phyloP scores from a whole-genome alignment of 2,888 invertebrate species.

The Gymnocheta viridis region DNA sequence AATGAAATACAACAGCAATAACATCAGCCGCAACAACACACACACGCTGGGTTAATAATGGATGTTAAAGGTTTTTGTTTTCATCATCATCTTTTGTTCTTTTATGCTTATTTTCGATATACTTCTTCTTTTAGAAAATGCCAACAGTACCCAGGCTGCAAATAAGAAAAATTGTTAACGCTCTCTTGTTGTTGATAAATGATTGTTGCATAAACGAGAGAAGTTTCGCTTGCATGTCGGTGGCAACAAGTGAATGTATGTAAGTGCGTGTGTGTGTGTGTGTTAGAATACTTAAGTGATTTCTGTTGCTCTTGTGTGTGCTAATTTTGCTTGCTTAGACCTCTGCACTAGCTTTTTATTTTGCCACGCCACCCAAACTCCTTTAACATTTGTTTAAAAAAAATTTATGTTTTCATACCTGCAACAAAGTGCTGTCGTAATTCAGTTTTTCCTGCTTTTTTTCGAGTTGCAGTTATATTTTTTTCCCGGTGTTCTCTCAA shows the following conservation, averaged over 20 bases:
- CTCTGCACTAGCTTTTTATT: neutral
- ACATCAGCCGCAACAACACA: neutral
- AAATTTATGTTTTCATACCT: slow-evolving; percentile 39
- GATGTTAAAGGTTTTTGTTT: slow-evolving; percentile 13
- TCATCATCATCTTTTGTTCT: neutral
- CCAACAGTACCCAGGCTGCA: neutral
- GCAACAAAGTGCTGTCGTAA: slow-evolving; percentile 42
- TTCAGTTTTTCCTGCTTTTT: slow-evolving; percentile 14
- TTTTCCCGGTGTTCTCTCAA: neutral
- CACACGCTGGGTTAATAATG: slow-evolving; percentile 17
- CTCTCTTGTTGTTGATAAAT: slow-evolving; percentile 31
- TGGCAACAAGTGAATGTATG: neutral
- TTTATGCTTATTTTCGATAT: neutral
- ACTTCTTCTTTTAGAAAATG: neutral
- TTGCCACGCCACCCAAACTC: neutral
- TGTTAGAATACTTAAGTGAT: neutral
- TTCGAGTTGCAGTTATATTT: neutral
- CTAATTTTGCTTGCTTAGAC: neutral
- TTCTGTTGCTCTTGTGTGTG: neutral
- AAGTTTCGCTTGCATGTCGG: neutral
- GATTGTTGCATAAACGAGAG: neutral
- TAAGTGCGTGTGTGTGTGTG: neutral
- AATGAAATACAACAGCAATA: neutral
- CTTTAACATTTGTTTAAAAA: neutral
- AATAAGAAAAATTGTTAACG: neutral